phyloP scores from a whole-genome alignment of 1,140 invertebrate genomes.

The Ceratina australensis region DNA sequence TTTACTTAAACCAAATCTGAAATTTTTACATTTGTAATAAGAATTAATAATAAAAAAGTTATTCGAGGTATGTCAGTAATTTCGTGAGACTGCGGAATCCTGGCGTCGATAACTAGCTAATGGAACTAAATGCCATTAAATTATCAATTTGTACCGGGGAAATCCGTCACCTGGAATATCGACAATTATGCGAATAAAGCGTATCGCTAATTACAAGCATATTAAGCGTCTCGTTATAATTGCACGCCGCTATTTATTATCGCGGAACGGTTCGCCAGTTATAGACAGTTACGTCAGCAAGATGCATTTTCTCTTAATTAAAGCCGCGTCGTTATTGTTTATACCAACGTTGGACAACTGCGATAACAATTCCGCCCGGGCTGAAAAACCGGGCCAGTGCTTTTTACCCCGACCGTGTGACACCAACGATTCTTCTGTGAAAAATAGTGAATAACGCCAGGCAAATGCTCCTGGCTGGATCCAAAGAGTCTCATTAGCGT shows the following conservation, averaged over 20 bases:
- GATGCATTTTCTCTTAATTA: conserved; percentile 45
- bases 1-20: too few species aligned
- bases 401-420: background rate
- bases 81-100: too few species aligned
- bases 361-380: conserved; percentile 28
- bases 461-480: too few species aligned
- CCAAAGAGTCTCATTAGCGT: too few species aligned
- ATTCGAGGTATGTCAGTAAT: too few species aligned
- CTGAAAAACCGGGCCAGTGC: background rate
- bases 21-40: too few species aligned
- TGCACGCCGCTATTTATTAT: conserved; percentile 29
- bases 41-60: too few species aligned
- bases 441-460: too few species aligned
- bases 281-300: conserved; percentile 1
- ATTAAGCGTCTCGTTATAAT: conserved; percentile 32
- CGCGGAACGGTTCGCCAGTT: conserved; percentile 23
- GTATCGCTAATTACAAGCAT: conserved; percentile 41
- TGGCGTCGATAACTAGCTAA: too few species aligned
- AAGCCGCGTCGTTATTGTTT: conserved; percentile 36
- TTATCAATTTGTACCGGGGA: too few species aligned
- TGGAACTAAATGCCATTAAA: too few species aligned
- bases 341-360: conserved; percentile 4
- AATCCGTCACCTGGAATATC: conserved; percentile 14
- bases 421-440: too few species aligned
- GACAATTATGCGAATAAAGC: conserved; percentile 31